Conservation (phyloP, 2,113 vertebrate species). For the Erpornis zantholeuca region DNA sequence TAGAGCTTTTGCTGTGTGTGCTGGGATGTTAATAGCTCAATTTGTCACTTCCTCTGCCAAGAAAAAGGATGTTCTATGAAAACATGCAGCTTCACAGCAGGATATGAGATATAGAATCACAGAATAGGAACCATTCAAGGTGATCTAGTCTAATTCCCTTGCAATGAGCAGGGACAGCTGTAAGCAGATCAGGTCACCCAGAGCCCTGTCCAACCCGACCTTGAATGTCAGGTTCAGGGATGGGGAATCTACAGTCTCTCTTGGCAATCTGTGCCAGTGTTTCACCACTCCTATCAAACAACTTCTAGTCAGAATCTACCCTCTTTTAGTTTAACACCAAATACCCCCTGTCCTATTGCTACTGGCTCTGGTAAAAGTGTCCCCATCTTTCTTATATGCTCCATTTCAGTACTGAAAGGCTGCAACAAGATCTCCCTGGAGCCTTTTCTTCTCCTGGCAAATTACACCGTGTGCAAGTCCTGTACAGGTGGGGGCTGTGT, state of each 20-base stretch:
- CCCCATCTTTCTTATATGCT: not conserved
- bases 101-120: not conserved
- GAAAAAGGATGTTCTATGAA: not conserved
- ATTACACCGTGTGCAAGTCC: not conserved
- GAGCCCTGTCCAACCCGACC: not conserved
- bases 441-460: not conserved
- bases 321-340: not conserved
- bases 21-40: not conserved
- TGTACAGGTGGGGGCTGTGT: not conserved
- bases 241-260: not conserved
- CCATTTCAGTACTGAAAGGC: not conserved
- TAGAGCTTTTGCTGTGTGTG: not conserved
- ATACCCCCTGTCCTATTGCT: rapidly evolving
- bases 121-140: not conserved
- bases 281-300: not conserved
- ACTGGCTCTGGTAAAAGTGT: not conserved
- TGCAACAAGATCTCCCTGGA: not conserved
- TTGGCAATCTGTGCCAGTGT: not conserved
- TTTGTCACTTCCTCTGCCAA: not conserved
- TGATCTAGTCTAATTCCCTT: not conserved
- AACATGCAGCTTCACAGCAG: not conserved
- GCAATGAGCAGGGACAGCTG: not conserved
- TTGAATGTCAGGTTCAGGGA: not conserved
- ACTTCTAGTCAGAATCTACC: not conserved
- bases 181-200: not conserved